Base-by-base conservation (phyloP, 2,888 invertebrate species). In the Entomobrya multifasciata region DNA sequence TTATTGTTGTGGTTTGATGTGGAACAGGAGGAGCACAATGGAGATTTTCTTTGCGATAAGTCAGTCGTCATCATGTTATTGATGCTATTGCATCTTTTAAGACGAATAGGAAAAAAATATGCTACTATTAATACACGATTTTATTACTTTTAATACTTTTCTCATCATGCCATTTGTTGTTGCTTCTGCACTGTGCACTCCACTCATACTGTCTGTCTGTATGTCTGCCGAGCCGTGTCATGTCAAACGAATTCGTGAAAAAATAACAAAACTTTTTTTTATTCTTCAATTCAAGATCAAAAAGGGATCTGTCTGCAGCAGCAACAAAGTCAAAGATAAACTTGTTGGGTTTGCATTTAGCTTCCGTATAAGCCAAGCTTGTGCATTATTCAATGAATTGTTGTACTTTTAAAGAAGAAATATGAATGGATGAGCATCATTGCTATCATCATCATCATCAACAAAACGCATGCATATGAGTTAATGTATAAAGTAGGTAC, bases 21-120 rank as follows among this genome's bases (percentile, higher is more conserved):
- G 74, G 74, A 70, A 47, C 52, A 67, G n/a, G 36, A 79, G 78
- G 36, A 79, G 78, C 27, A 80, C 80, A 80, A 80, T 80, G 67
- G 67, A 65, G 67, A 76, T 83, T 83, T 82, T 47, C 22, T 83
- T 36, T 49, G 76, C 36, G 83, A 83, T 83, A 83, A 83, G 76
- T 76, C 83, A 83, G 67, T 62, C 72, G 82, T 82, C 82, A 82
- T 83, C 82, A 67, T 83, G 83, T 67, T 83, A 76, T 83, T 83
- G 76, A 72, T 55, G 60, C 72, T 49, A 15, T 20, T 1, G 49
- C 6, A 52, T 44, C 44, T 22, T 30, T 44, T 41, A n/a, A 60
- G 57, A n/a, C 44, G 47, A 77, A 77, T n/a, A 52, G 36, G 67
- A 74, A 27, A 55, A 55, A 20, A 41, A 55, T 20, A 62, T 80